A percentile compares a stretch with the other conserved stretches of the same genome.
Evolutionary conservation across 2,888 invertebrate species (phyloP).

Genomic region (Chamaedrilus cognettii): DNA sequence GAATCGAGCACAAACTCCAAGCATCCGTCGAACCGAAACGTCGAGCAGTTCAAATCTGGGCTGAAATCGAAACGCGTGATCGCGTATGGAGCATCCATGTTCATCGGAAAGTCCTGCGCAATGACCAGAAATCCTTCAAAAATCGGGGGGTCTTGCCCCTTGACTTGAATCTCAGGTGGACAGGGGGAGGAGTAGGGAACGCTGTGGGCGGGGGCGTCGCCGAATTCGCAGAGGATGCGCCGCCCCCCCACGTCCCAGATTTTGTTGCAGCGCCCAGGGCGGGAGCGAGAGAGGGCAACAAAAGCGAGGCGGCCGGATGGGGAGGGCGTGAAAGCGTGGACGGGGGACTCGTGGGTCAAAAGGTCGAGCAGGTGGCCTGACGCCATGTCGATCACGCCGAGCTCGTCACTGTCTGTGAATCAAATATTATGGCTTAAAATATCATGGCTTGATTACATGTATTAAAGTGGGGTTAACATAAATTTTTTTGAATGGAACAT

Average conservation of each 20-base stretch:
- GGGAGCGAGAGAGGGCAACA: slow-evolving; percentile 43
- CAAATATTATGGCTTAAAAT: too few relatives aligned
- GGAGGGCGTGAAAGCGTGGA: slow-evolving; percentile 48
- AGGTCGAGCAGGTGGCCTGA: slow-evolving; percentile 54
- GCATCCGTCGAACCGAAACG: slow-evolving; percentile 41
- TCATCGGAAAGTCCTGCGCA: slow-evolving; percentile 41
- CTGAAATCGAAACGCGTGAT: slow-evolving; percentile 44
- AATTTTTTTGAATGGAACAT: too few relatives aligned
- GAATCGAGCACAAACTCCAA: slow-evolving; percentile 37
- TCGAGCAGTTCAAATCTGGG: too few relatives aligned
- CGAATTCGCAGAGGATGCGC: slow-evolving; percentile 52
- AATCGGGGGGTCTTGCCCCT: slow-evolving; percentile 26
- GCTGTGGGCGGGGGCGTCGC: slow-evolving; percentile 46
- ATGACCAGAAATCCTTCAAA: slow-evolving; percentile 25
- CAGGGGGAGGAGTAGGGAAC: slow-evolving; percentile 42
- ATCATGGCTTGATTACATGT: too few relatives aligned
- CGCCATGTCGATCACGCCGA: slow-evolving; percentile 55
- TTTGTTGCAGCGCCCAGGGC: slow-evolving; percentile 46
- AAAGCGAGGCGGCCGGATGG: slow-evolving; percentile 49
- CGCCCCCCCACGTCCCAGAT: slow-evolving; percentile 54
- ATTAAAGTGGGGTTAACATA: too few relatives aligned
- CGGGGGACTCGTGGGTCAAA: slow-evolving; percentile 51
- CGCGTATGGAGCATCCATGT: slow-evolving; percentile 43
- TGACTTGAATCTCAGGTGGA: slow-evolving; percentile 38
- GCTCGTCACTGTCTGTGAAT: slow-evolving; percentile 51